Evolutionary conservation across 2,888 invertebrate genomes (phyloP), one percentile per base, ranked within the genome.

Genomic region (Balanococcus diminutus): DNA sequence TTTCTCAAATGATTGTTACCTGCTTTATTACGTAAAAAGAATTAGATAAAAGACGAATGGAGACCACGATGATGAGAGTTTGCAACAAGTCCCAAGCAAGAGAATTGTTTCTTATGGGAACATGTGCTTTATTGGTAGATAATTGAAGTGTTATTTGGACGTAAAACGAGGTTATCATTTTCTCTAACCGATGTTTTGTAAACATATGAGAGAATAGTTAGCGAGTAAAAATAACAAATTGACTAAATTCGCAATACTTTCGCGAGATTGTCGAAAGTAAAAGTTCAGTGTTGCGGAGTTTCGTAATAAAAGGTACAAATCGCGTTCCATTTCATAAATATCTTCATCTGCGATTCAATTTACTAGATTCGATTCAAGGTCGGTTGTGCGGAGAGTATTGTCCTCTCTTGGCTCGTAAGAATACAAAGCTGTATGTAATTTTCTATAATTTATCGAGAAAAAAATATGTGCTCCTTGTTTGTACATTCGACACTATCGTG

Each of bases 31-130:
- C 61, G 61, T 28, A 28, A 67, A 67, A 25, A 9, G 4, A 67
- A 51, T 14, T 22, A 22, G 28, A 67, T 25, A 14, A 61, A 61
- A 11, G 4, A 67, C 28, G 11, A 25, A 67, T 28, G n/a, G n/a
- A 25, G 9, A 67, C 28, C 19, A 67, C 28, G 25, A 67, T 25
- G 61, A 46, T 67, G 61, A 67, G 61, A 67, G 14, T 67, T 67
- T 14, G n/a, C 6, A 67, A 28, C 25, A 67, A 67, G 28, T 67
- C 25, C 25, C 9, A 67, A 28, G 1, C 61, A 9, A 67, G n/a
- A n/a, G n/a, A n/a, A n/a, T 67, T 67, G 61, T 67, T 67, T 67
- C 14, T 25, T 67, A 67, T 67, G 61, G 61, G 61, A 67, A 67
- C 11, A 4, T 25, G 61, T 67, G 61, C 61, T 25, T 67, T 67